Conservation (phyloP, 2,888 invertebrate species). For the Allolobophora icterica region DNA sequence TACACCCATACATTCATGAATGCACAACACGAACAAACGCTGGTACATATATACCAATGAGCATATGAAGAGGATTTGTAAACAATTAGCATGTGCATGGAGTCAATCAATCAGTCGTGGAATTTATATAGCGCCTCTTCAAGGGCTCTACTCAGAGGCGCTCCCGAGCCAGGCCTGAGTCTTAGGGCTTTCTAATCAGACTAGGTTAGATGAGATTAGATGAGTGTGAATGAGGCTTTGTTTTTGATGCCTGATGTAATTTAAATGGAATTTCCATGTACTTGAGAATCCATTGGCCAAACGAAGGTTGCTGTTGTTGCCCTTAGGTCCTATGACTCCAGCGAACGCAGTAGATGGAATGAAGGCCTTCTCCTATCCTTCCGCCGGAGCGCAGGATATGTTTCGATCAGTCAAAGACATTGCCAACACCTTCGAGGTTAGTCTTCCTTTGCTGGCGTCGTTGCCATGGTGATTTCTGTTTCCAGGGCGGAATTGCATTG, state of each 20-base stretch:
- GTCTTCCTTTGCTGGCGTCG: background rate
- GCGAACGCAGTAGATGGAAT: background rate
- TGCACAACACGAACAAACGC: no score
- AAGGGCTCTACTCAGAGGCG: no score
- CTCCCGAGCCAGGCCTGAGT: no score
- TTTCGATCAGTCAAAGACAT: background rate
- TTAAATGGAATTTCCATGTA: background rate
- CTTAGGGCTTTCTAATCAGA: no score
- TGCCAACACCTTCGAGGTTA: background rate
- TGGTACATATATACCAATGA: no score
- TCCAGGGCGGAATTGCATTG: no score
- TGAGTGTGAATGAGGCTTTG: background rate
- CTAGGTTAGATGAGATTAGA: background rate
- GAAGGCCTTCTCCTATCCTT: background rate
- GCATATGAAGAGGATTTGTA: no score
- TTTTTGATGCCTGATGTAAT: background rate
- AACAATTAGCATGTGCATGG: no score
- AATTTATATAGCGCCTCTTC: no score
- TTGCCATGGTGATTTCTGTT: slow-evolving; percentile 7
- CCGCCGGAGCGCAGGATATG: background rate
- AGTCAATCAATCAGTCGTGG: no score
- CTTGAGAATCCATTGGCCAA: background rate
- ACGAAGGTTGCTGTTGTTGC: background rate
- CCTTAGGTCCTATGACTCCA: background rate
- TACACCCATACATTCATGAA: no score